Evolutionary conservation across 2,113 vertebrate species (phyloP).

Genomic region (Silurus glanis): DNA sequence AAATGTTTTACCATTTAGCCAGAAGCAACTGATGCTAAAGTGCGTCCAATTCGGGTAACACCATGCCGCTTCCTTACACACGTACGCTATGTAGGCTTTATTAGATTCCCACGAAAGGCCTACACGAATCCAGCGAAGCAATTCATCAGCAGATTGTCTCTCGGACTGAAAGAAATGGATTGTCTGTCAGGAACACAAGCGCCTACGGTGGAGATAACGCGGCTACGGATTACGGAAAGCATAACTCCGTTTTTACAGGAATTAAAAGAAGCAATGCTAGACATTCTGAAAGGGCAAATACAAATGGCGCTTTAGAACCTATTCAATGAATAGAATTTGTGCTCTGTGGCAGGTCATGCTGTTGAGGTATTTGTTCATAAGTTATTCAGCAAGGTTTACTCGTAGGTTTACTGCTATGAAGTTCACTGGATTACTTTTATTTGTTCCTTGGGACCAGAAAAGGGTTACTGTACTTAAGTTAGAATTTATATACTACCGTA

Average conservation of each 20-base stretch:
- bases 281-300: not conserved
- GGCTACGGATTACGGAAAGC: not conserved
- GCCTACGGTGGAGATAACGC: not conserved
- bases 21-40: not conserved
- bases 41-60: too few species aligned
- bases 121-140: not conserved
- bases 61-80: too few species aligned
- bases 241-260: not conserved
- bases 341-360: not conserved
- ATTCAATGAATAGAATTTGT: not conserved
- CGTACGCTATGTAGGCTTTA: not conserved
- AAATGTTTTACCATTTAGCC: not conserved
- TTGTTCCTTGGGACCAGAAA: not conserved
- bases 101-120: conserved; percentile 1
- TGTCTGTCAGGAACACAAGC: conserved; percentile 2
- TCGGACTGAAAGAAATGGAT: conserved; percentile 14
- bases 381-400: not conserved
- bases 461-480: too few species aligned
- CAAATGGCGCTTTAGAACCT: not conserved
- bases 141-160: conserved; percentile 8
- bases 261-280: conserved; percentile 2
- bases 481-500: too few species aligned
- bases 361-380: not conserved
- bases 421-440: not conserved
- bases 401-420: not conserved